A percentile compares a stretch with the other conserved stretches of the same genome.
Evolutionary conservation across 64 coral and sea anemone species (phyloP).

Genomic region (Montipora capricornis): DNA sequence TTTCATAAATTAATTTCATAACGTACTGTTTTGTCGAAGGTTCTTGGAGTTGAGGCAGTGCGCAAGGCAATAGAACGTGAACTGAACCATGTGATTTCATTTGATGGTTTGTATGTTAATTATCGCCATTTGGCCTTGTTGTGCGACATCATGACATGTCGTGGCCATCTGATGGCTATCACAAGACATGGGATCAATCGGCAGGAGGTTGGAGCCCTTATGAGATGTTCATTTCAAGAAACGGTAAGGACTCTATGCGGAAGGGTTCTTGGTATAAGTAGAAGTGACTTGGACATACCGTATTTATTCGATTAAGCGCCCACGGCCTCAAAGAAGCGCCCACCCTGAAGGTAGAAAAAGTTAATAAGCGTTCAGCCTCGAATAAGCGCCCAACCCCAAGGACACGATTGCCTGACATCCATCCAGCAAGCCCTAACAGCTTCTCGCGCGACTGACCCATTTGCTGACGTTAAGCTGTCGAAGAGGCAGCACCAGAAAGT

Average conservation of each 20-base stretch:
- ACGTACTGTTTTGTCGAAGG: conserved; percentile 36
- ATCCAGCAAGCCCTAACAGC: too few species aligned
- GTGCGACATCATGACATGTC: conserved; percentile 98
- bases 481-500: too few species aligned
- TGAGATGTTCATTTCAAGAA: conserved; percentile 99
- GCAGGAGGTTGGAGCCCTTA: conserved; percentile 94
- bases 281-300: too few species aligned
- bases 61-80: conserved; percentile 98
- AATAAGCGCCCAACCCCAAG: too few species aligned
- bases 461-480: too few species aligned
- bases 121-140: conserved; percentile 96
- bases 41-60: conserved; percentile 97
- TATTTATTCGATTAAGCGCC: too few species aligned
- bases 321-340: too few species aligned
- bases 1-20: not conserved
- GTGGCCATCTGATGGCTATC: conserved; percentile 98
- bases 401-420: too few species aligned
- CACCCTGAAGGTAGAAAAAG: too few species aligned
- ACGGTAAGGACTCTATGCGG: conserved; percentile 64
- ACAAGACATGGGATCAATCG: conserved; percentile 97
- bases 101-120: conserved; percentile 98
- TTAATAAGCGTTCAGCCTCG: too few species aligned
- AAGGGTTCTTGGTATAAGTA: too few species aligned
- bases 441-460: too few species aligned
- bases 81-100: conserved; percentile 99